Percentiles rank a stretch among this genome's conserved stretches.
Evolutionary conservation across 2,113 vertebrate genomes (phyloP).

Genomic region (Cottus gobio): DNA sequence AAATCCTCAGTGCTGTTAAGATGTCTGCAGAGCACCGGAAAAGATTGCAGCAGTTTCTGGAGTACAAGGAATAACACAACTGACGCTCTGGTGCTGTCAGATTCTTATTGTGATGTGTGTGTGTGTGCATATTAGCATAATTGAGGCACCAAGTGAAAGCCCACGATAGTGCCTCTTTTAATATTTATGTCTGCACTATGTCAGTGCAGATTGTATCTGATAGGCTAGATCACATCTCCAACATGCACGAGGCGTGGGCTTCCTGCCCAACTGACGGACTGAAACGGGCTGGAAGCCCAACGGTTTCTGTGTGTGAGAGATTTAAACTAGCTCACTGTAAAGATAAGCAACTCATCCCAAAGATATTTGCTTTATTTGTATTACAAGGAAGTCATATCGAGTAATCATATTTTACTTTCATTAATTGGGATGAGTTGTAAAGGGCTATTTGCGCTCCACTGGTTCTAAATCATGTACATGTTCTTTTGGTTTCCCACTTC

Average conservation of each 20-base stretch:
- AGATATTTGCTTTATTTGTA: neutral
- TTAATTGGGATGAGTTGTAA: conserved; percentile 17
- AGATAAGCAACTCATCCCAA: conserved; percentile 11
- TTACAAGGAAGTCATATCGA: neutral
- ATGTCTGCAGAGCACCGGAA: conserved; percentile 94
- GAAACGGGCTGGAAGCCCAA: neutral
- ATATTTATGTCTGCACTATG: conserved; percentile 52
- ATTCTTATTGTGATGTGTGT: conserved; percentile 28
- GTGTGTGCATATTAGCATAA: conserved; percentile 20
- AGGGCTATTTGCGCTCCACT: conserved; percentile 27
- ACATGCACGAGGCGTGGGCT: neutral
- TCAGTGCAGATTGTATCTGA: conserved; percentile 28
- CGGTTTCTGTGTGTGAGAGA: conserved; percentile 1
- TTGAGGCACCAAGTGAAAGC: conserved; percentile 24
- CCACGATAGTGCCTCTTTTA: conserved; percentile 51
- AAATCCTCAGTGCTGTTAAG: conserved; percentile 87
- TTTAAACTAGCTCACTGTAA: conserved; percentile 12
- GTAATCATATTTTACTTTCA: neutral
- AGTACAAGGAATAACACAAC: conserved; percentile 91
- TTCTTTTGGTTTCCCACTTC: conserved; percentile 13
- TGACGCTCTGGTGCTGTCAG: conserved; percentile 9
- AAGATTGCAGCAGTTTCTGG: conserved; percentile 95
- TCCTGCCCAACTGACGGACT: conserved; percentile 4
- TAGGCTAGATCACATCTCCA: conserved; percentile 24
- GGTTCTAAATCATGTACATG: neutral